Base-by-base conservation (phyloP, 2,888 invertebrate species). In the Actias luna region DNA sequence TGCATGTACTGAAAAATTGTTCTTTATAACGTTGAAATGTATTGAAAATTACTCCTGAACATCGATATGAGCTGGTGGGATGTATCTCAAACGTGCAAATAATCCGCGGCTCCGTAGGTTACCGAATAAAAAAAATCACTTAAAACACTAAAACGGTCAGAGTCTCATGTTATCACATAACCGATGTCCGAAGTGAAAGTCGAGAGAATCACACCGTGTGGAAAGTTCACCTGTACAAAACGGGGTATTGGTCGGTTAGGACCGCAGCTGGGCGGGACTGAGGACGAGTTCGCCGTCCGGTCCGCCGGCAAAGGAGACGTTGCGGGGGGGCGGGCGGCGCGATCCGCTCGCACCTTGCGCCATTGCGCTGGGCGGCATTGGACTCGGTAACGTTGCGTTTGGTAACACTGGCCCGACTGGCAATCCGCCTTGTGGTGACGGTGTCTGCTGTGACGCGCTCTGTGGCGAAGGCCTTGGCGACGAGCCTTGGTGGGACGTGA, bases 261-360 rank as follows among this genome's bases (percentile, higher is more conserved):
- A 92, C 85, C 93, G 93, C 76, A 95, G 87, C 79, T 94, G 94
- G 69, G 94, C 93, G 70, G 94, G 94, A 77, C 94, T 94, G 74
- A 95, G 93, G 67, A 95, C 94, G 68, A 95, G 94, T 69, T 94
- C 95, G 77, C 89, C 91, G 88, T 91, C 91, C 64, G 85, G 85
- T 55, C 80, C 86, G 69, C 87, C 88, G 83, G 94, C 88, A 88
- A 94, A 87, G 77, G 92, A 88, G 66, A 93, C 87, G 88, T 93
- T 88, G 73, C 94, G 80, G 31, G 90, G 88, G 65, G 91, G 84
- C 33, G 90, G 77, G 74, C 67, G 68, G 72, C 64, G 71, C 67
- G 79, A 66, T 74, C 55, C 55, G 55, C 29, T 29, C 29, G 76
- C 36, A 68, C 69, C 64, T 60, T 65, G 68, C 62, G 69, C 78